A percentile compares a stretch with the other conserved stretches of the same genome.
phyloP scores from a whole-genome alignment of 2,113 vertebrate genomes.

The Brachyhypopomus occidentalis region DNA sequence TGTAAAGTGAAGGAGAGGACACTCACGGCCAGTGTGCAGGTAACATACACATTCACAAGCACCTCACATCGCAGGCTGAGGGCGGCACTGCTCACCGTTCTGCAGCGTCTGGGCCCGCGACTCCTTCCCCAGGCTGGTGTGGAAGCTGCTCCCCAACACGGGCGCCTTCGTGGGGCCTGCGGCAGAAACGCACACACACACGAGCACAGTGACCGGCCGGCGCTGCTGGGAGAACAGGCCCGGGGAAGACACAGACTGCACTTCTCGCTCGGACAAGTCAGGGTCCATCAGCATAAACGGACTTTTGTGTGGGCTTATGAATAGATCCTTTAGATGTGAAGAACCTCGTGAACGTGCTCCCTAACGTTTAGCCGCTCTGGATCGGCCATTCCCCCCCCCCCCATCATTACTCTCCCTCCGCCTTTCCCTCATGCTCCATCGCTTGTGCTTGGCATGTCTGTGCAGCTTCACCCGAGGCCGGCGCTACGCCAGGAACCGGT shows the following conservation, averaged over 20 bases:
- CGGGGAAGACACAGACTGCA: neutral
- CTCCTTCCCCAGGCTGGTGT: constrained; percentile 92
- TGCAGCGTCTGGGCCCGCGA: constrained; percentile 93
- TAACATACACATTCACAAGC: neutral
- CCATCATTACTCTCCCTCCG: no score
- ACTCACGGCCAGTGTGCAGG: neutral
- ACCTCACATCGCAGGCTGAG: neutral
- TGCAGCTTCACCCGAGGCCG: no score
- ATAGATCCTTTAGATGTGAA: no score
- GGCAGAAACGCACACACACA: constrained; percentile 17
- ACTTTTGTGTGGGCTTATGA: no score
- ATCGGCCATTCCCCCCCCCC: no score
- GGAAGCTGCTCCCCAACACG: constrained; percentile 87
- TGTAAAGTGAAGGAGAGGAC: neutral
- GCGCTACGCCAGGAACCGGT: no score
- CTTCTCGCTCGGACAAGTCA: no score
- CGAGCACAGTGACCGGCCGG: neutral
- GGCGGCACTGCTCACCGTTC: constrained; percentile 77
- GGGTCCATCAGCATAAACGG: no score
- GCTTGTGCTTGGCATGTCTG: no score
- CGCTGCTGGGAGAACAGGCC: neutral
- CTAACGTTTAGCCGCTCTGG: no score
- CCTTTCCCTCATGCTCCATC: no score
- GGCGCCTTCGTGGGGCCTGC: constrained; percentile 89
- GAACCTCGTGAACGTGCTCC: no score